Percentiles rank a stretch among this genome's conserved stretches.
phyloP scores from a whole-genome alignment of 2,888 invertebrate species.

The Parnassius smintheus region DNA sequence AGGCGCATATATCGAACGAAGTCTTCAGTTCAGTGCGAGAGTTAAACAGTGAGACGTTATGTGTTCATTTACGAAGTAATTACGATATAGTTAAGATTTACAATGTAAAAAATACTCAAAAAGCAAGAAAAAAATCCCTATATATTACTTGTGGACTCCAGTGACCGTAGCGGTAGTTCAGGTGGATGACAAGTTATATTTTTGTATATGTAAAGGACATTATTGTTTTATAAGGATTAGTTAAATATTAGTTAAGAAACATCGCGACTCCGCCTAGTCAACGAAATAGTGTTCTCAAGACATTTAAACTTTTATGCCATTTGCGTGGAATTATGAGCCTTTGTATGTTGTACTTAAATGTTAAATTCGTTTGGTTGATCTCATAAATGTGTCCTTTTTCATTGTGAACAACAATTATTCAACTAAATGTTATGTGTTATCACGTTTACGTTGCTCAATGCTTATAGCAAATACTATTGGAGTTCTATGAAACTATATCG shows the following conservation, averaged over 20 bases:
- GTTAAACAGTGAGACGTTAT: conserved; percentile 48
- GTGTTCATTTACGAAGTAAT: conserved; percentile 59
- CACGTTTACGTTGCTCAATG: conserved; percentile 22
- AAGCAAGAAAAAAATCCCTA: conserved; percentile 40
- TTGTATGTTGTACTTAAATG: conserved; percentile 53
- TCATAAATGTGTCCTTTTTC: conserved; percentile 49
- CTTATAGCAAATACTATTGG: conserved; percentile 19
- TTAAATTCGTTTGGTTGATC: conserved; percentile 64
- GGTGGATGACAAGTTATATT: conserved; percentile 74
- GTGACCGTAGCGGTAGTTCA: conserved; percentile 52
- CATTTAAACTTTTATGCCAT: conserved; percentile 22
- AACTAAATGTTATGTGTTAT: conserved; percentile 26
- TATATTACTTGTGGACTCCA: conserved; percentile 50
- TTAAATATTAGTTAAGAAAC: conserved; percentile 40
- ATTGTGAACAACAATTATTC: conserved; percentile 24
- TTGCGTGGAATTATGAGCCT: conserved; percentile 29
- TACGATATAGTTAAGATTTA: conserved; percentile 33
- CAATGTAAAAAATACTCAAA: conserved; percentile 62
- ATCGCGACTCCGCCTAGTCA: conserved; percentile 75
- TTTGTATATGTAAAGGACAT: conserved; percentile 43
- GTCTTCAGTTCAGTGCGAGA: conserved; percentile 22
- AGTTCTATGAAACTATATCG: neutral
- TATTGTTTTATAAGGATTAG: conserved; percentile 37
- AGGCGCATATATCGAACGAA: neutral
- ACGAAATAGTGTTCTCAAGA: conserved; percentile 54